Base-by-base conservation (phyloP, 2,888 invertebrate species). In the Anthophora plumipes region DNA sequence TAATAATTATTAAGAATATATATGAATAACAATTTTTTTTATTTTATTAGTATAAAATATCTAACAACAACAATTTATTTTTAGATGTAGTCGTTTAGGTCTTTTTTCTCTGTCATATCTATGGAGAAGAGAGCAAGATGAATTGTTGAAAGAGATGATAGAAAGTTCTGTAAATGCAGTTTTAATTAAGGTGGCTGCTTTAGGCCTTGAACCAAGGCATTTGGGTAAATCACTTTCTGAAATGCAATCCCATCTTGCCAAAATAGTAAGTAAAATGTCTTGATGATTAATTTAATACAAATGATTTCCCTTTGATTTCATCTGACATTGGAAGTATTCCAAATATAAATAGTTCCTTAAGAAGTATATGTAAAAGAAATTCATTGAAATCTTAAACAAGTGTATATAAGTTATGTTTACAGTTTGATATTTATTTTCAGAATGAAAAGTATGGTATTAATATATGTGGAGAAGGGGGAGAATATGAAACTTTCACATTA, bases 401-500 rank as follows among this genome's bases (percentile, higher is more conserved):
- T n/a, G 37, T 11, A 48, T 41, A 14, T 43, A 59, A 8, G 11
- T 54, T 63, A 71, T 41, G 25, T 17, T 17, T 39, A 63, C 20
- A 22, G n/a, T 5, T 92, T 91, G 25, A 67, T 54, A 22, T 61
- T 67, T 90, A 88, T 91, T 94, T 94, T 70, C 92, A 95, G 95
- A 96, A 97, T 91, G 97, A 97, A 92, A 98, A 98, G 94, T 99
- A 98, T 94, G 98, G 98, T 69, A 94, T 98, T 84, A 98, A 98
- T 94, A 96, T 99, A 55, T 99, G 99, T 94, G 99, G 99, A 25
- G 99, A 99, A 94, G 99, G 99, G 61, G 99, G 99, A 69, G 99
- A 99, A 94, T 99, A 99, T 93, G 99, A 99, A 94, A 98, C 99
- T 43, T 97, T 99, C 93, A 99, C 99, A 9, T 94, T 99, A 81